These are phyloP conservation scores for Oscheius sp. DNA, from an alignment of 2,888 invertebrate genomes.

Conservation along the genomic window DNA sequence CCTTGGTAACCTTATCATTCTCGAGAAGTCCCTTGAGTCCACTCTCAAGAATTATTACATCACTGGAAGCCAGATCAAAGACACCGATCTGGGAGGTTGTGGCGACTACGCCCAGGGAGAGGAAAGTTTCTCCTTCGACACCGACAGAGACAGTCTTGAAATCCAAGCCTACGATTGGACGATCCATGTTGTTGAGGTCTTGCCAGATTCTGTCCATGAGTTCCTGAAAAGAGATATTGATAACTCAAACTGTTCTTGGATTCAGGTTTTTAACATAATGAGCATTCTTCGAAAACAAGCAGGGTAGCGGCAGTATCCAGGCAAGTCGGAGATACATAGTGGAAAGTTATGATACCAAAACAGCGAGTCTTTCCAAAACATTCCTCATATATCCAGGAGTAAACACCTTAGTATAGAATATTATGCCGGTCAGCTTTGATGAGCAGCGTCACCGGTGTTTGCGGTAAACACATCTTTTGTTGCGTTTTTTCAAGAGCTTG, in stretches of 20 bases:
- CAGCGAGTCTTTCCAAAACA: no score
- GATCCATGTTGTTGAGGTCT: slow-evolving; percentile 60
- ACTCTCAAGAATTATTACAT: slow-evolving; percentile 68
- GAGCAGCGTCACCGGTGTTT: no score
- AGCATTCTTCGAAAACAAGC: no score
- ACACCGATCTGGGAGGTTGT: slow-evolving; percentile 77
- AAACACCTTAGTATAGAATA: no score
- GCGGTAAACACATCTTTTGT: no score
- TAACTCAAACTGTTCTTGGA: neutral
- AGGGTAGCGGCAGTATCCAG: no score
- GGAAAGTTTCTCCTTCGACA: slow-evolving; percentile 82
- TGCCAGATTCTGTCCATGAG: slow-evolving; percentile 59
- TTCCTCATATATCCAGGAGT: no score
- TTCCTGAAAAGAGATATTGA: slow-evolving; percentile 43
- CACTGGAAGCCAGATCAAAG: slow-evolving; percentile 70
- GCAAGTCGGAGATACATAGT: no score
- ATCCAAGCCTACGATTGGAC: slow-evolving; percentile 83
- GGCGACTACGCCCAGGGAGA: slow-evolving; percentile 80
- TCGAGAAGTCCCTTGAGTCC: slow-evolving; percentile 70
- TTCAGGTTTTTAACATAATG: neutral
- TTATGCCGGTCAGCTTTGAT: no score
- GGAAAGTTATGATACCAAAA: no score
- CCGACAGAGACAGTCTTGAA: slow-evolving; percentile 94
- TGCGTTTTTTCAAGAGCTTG: no score
- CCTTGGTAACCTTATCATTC: slow-evolving; percentile 65